Conservation (phyloP, 2,113 vertebrate species). For the Bubo blakistoni region DNA sequence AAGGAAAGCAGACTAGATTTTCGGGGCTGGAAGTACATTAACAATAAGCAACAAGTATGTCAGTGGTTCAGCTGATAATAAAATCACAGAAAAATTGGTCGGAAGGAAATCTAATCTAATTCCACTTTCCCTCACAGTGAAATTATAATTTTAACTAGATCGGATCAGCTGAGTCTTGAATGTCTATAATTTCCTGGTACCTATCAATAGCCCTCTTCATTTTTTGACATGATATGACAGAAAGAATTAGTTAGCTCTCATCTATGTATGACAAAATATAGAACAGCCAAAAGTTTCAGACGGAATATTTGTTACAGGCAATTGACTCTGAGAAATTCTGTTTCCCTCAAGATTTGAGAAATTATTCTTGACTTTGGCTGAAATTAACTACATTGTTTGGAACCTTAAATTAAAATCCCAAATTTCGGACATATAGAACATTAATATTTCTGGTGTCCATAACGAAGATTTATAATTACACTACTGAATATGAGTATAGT, state of each 20-base stretch:
- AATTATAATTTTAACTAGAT: not conserved
- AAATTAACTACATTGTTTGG: not conserved
- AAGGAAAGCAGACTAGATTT: not conserved
- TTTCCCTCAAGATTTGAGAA: not conserved
- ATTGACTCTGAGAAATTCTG: not conserved
- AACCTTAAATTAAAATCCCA: not conserved
- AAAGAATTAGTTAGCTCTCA: not conserved
- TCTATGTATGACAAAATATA: not conserved
- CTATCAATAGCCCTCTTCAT: not conserved
- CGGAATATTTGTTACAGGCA: not conserved
- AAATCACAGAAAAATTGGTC: not conserved
- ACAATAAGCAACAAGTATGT: not conserved
- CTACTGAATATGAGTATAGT: not conserved
- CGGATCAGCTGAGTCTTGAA: not conserved
- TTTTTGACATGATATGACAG: not conserved
- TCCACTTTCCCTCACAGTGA: not conserved
- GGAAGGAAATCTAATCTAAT: not conserved
- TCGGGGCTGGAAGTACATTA: not conserved
- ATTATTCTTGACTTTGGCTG: not conserved
- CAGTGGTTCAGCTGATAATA: not conserved
- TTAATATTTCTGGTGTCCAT: not conserved
- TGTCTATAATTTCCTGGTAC: not conserved
- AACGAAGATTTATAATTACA: not conserved
- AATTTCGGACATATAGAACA: not conserved
- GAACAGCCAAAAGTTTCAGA: not conserved